Evolutionary conservation across 2,888 invertebrate species (phyloP), one percentile per base, ranked within the genome.

Genomic region (Tillus elongatus): DNA sequence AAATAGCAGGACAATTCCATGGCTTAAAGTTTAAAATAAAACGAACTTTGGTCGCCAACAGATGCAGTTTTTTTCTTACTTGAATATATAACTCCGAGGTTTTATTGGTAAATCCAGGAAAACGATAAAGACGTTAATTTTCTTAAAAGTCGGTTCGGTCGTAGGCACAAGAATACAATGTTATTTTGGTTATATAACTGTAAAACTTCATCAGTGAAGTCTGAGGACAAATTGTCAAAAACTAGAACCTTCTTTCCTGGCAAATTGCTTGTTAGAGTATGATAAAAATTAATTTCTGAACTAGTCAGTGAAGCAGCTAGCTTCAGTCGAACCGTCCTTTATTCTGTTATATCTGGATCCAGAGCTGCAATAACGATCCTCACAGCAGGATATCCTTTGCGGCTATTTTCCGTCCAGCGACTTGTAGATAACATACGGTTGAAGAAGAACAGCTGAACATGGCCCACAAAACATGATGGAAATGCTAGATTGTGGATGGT

Each of bases 391-490:
- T 19, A 14, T 15, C 42, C 42, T 43, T 8, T 44, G 40, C 30
- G 50, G 30, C 47, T 52, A 33, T 54, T 49, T 41, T 48, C 45
- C 3, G 47, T 49, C 60, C 61, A 62, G 3, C 51, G 41, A 30
- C 33, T 39, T 41, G 41, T 60, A 63, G 26, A 63, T 54, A 4
- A 61, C 52, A 44, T 60, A 63, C 13, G 53, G 56, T 10, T 56
- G 59, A 28, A 63, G 43, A 3, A 58, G 30, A 13, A 39, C 41
- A 10, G 62, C 61, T 36, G 42, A 37, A 15, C 60, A 59, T 36
- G 54, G 46, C 4, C 50, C 58, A 45, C 50, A 49, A 39, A 60
- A 50, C 62, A 64, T n/a, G n/a, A n/a, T n/a, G n/a, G n/a, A n/a
- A n/a, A n/a, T n/a, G n/a, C n/a, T n/a, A n/a, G n/a, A n/a, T n/a